Evolutionary conservation across 2,888 invertebrate species (phyloP).

Genomic region (Pseudoips prasinana): DNA sequence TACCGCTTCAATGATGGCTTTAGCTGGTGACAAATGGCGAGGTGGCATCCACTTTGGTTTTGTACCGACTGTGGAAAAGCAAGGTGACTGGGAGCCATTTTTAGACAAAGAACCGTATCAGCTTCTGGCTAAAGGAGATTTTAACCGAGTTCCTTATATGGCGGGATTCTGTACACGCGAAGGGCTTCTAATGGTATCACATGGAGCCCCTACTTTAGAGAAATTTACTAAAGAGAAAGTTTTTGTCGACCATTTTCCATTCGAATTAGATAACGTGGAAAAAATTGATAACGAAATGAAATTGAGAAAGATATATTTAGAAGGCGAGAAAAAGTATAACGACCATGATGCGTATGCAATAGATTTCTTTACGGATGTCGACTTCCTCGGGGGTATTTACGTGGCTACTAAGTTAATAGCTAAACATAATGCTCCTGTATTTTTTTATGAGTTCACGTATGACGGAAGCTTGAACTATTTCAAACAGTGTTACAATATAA

Average conservation of each 20-base stretch:
- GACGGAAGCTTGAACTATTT: slow-evolving; percentile 77
- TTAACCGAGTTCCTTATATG: slow-evolving; percentile 72
- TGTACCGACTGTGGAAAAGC: slow-evolving; percentile 65
- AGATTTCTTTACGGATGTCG: slow-evolving; percentile 74
- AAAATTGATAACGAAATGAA: slow-evolving; percentile 43
- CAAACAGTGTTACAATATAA: slow-evolving; percentile 64
- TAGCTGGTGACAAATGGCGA: slow-evolving; percentile 38
- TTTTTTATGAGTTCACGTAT: slow-evolving; percentile 82
- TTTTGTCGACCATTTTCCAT: slow-evolving; percentile 57
- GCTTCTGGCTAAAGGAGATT: slow-evolving; percentile 59
- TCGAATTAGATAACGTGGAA: slow-evolving; percentile 43
- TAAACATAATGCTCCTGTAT: slow-evolving; percentile 67
- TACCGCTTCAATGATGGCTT: slow-evolving; percentile 43
- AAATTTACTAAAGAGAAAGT: slow-evolving; percentile 43
- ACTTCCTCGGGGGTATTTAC: slow-evolving; percentile 63
- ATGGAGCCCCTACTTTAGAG: slow-evolving; percentile 31
- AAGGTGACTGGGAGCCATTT: slow-evolving; percentile 70
- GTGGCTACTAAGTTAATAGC: slow-evolving; percentile 55
- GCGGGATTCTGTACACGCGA: slow-evolving; percentile 73
- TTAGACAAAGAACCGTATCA: slow-evolving; percentile 61
- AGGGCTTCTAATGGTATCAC: slow-evolving; percentile 58
- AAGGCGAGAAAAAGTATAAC: slow-evolving; percentile 47
- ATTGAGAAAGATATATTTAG: slow-evolving; percentile 70
- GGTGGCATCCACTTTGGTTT: slow-evolving; percentile 75
- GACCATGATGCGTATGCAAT: slow-evolving; percentile 64